Evolutionary conservation across 2,888 invertebrate genomes (phyloP), one percentile per base, ranked within the genome.

Genomic region (Drosophila niveifrons): DNA sequence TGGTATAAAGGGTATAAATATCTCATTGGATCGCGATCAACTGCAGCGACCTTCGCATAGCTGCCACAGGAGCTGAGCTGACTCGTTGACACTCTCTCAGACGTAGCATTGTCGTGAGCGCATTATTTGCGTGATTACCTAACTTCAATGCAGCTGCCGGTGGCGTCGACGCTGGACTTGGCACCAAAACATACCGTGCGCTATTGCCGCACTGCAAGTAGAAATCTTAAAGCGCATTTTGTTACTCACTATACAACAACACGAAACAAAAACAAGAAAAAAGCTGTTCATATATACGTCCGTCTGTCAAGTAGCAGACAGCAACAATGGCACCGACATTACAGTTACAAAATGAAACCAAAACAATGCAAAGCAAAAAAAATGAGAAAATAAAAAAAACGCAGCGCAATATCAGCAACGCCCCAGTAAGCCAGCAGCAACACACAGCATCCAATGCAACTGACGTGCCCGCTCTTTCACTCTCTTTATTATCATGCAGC

Each of bases 161-260:
- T 56, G 18, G 46, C 56, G 46, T 46, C 46, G 69, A 62, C 74
- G 89, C 90, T 90, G 90, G 91, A 91, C 90, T 90, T 91, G 91
- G 90, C 90, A 90, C 82, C 90, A 90, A 84, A 87, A 86, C 88
- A 84, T 89, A 80, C 75, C 57, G 67, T 66, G 66, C 76, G 57
- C 58, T 66, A 55, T 43, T 62, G 64, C 39, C 44, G 58, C 55
- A 48, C 64, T 79, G 86, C 74, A 79, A 85, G 78, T 88, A 87
- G 89, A 80, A 83, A 88, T 83, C 67, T 56, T 65, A 71, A 64
- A 77, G 80, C 84, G 70, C 87, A 83, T 86, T 88, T 82, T 87
- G 76, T 76, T 82, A 70, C 53, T 62, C 58, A 71, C 69, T 50
- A 73, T 75, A 51, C 55, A 63, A 43, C 17, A 53, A 15, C 55